phyloP scores from a whole-genome alignment of 2,113 vertebrate species.

The Irena cyanogastra region DNA sequence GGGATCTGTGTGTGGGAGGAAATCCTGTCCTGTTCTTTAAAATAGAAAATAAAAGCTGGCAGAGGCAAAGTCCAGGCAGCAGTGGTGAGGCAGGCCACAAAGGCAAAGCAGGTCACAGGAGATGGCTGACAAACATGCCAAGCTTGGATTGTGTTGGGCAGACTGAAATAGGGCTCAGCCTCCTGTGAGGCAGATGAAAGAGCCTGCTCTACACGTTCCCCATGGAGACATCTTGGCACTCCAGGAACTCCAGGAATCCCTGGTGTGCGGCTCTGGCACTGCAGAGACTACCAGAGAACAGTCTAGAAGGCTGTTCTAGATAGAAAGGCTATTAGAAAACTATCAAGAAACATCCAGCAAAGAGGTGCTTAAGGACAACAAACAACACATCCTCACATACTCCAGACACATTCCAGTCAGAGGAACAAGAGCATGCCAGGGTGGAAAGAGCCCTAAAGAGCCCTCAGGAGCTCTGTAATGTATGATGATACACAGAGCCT shows the following conservation, averaged over 20 bases:
- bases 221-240: not conserved
- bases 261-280: not conserved
- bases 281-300: not conserved
- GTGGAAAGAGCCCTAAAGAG: not conserved
- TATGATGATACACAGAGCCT: not conserved
- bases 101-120: not conserved
- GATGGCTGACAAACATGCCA: not conserved
- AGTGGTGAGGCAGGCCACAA: not conserved
- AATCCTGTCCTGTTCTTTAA: not conserved
- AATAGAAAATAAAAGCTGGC: conserved; percentile 13
- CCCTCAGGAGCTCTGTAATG: not conserved
- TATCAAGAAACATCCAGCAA: not conserved
- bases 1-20: not conserved
- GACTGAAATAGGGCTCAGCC: not conserved
- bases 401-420: not conserved
- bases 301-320: not conserved
- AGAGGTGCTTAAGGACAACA: not conserved
- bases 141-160: not conserved
- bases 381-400: not conserved
- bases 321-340: not conserved
- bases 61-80: not conserved
- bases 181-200: not conserved
- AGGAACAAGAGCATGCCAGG: not conserved
- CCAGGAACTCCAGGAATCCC: not conserved
- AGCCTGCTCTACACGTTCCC: not conserved